Percentiles rank a stretch among this genome's conserved stretches.
Evolutionary conservation across 2,113 vertebrate species (phyloP).

Genomic region (Australoheros scitulus): DNA sequence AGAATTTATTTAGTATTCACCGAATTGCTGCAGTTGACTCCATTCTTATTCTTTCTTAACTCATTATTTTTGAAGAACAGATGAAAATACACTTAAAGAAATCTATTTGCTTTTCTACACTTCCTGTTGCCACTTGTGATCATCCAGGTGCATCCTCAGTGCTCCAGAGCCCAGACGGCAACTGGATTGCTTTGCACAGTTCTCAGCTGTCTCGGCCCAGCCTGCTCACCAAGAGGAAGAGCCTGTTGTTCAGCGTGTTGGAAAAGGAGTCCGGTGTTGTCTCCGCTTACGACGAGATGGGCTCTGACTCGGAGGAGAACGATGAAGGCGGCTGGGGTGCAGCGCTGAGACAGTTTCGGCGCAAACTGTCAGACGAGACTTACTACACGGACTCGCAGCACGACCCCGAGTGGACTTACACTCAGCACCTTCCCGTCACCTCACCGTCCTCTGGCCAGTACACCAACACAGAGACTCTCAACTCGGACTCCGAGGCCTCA

Average conservation of each 20-base stretch:
- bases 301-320: slow-evolving; percentile 84
- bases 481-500: slow-evolving; percentile 91
- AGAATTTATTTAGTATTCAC: background rate
- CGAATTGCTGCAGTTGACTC: background rate
- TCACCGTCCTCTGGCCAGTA: slow-evolving; percentile 85
- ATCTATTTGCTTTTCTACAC: background rate
- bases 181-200: slow-evolving; percentile 92
- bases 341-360: slow-evolving; percentile 70
- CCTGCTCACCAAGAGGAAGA: slow-evolving; percentile 90
- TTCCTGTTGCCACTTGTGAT: background rate
- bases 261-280: slow-evolving; percentile 87
- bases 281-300: slow-evolving; percentile 93
- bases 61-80: background rate
- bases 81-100: background rate
- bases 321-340: slow-evolving; percentile 72
- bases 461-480: slow-evolving; percentile 86
- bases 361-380: slow-evolving; percentile 79
- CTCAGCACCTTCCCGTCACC: slow-evolving; percentile 79
- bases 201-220: slow-evolving; percentile 80
- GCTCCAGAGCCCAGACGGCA: slow-evolving; percentile 92
- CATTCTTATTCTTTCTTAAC: background rate
- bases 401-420: slow-evolving; percentile 80
- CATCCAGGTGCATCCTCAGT: slow-evolving; percentile 82
- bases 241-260: slow-evolving; percentile 85
- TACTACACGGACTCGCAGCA: slow-evolving; percentile 82